Evolutionary conservation across 2,113 vertebrate species (phyloP).

Genomic region (Galbula dea): DNA sequence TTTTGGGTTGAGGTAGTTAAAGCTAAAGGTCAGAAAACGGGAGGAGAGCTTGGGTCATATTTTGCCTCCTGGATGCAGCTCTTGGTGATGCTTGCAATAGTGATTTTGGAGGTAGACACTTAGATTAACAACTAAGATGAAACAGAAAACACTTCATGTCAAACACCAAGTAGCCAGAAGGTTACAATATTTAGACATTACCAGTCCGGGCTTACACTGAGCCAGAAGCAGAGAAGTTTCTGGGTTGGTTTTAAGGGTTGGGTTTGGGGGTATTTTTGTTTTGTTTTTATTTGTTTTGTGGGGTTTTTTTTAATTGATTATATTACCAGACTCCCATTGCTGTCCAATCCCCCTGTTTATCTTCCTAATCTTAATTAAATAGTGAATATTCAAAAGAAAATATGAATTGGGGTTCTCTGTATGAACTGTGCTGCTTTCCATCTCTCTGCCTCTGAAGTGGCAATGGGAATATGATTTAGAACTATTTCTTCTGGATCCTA

Average conservation of each 20-base stretch:
- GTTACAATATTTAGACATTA: neutral
- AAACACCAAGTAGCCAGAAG: neutral
- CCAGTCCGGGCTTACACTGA: neutral
- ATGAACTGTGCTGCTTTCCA: neutral
- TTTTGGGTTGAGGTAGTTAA: neutral
- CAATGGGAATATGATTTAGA: constrained; percentile 25
- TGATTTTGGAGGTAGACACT: neutral
- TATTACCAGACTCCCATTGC: constrained; percentile 15
- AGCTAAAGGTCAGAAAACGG: neutral
- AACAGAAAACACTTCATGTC: neutral
- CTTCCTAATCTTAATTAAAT: constrained; percentile 58
- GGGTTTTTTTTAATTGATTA: neutral
- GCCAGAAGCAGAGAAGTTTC: neutral
- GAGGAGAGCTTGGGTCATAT: neutral
- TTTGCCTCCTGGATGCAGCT: neutral
- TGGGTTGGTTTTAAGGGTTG: neutral
- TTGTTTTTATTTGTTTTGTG: neutral
- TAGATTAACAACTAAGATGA: neutral
- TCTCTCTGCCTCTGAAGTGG: constrained; percentile 1
- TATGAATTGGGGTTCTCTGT: neutral
- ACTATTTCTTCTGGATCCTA: constrained; percentile 38
- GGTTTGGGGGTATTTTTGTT: neutral
- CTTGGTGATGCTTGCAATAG: neutral
- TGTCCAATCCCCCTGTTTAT: constrained; percentile 40
- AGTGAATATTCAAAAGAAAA: constrained; percentile 62